Conservation (phyloP, 1,140 invertebrate genomes). For the Leucophenga varia region DNA sequence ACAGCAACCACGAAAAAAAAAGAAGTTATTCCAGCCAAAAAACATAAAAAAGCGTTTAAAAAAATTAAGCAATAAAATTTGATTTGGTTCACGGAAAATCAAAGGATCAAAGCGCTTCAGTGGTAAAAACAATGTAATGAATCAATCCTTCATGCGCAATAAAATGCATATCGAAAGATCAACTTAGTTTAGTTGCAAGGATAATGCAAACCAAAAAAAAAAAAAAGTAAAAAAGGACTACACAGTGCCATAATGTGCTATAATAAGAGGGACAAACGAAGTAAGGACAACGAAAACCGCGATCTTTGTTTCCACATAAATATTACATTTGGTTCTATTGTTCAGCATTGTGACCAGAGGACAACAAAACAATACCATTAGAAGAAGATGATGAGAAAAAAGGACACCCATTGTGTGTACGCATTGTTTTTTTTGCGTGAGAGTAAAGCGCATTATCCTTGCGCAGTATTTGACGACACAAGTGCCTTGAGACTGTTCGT, state of each 20-base stretch:
- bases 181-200: background rate
- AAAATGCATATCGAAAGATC: slow-evolving; percentile 32
- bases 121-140: slow-evolving; percentile 50
- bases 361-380: too few species aligned
- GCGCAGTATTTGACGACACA: slow-evolving; percentile 8
- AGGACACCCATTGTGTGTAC: too few species aligned
- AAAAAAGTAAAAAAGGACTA: background rate
- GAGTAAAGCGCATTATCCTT: too few species aligned
- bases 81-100: slow-evolving; percentile 51
- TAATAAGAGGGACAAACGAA: slow-evolving; percentile 41
- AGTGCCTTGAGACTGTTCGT: slow-evolving; percentile 40
- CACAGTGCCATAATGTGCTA: slow-evolving; percentile 47
- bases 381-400: too few species aligned
- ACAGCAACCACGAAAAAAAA: too few species aligned
- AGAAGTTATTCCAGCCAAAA: slow-evolving; percentile 8
- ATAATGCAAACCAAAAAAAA: background rate
- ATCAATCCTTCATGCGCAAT: slow-evolving; percentile 34
- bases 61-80: slow-evolving; percentile 56
- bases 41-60: slow-evolving; percentile 19
- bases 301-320: slow-evolving; percentile 27
- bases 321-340: slow-evolving; percentile 31
- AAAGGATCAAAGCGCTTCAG: slow-evolving; percentile 13
- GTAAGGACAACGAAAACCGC: too few species aligned
- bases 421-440: too few species aligned
- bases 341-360: slow-evolving; percentile 9